A percentile compares a stretch with the other conserved stretches of the same genome.
Conservation (phyloP, 2,113 vertebrate species). For the Plecotus auritus region DNA sequence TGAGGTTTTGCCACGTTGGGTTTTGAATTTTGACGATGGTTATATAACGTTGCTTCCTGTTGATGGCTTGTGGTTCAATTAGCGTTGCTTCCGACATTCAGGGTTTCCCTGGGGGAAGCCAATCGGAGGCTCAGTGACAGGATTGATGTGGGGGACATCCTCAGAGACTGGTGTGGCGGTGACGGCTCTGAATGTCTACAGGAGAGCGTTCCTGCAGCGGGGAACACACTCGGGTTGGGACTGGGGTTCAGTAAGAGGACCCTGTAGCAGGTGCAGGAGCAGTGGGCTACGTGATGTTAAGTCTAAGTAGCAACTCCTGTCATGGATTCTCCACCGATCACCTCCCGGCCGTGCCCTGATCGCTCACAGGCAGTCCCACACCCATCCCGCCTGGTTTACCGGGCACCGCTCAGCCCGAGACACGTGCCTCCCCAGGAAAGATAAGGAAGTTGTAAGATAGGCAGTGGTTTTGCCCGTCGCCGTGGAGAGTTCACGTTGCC, state of each 20-base stretch:
- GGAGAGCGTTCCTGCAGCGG: not conserved
- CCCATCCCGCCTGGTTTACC: not conserved
- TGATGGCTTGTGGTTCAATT: slow-evolving; percentile 70
- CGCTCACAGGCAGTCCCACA: slow-evolving; percentile 32
- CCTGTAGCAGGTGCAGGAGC: slow-evolving; percentile 69
- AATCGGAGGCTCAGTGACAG: slow-evolving; percentile 11
- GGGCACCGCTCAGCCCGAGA: not conserved
- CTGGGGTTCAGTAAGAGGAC: not conserved
- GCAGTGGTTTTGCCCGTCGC: not conserved
- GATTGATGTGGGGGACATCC: slow-evolving; percentile 26
- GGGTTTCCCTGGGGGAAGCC: not conserved
- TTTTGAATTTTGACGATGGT: slow-evolving; percentile 68
- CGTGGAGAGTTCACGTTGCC: not conserved
- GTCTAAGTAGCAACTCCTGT: slow-evolving; percentile 12
- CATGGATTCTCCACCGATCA: slow-evolving; percentile 2
- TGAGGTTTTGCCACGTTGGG: slow-evolving; percentile 70
- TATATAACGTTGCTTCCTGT: slow-evolving; percentile 57
- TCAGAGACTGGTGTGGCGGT: not conserved
- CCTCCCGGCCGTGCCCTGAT: slow-evolving; percentile 37
- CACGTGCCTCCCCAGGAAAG: not conserved
- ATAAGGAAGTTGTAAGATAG: not conserved
- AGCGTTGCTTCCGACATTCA: slow-evolving; percentile 52
- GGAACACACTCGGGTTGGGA: not conserved
- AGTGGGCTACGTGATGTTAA: not conserved
- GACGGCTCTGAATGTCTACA: fast-evolving